Evolutionary conservation across 2,797 vertebrate species (phyloP).

Genomic region (Calcarius lapponicus): DNA sequence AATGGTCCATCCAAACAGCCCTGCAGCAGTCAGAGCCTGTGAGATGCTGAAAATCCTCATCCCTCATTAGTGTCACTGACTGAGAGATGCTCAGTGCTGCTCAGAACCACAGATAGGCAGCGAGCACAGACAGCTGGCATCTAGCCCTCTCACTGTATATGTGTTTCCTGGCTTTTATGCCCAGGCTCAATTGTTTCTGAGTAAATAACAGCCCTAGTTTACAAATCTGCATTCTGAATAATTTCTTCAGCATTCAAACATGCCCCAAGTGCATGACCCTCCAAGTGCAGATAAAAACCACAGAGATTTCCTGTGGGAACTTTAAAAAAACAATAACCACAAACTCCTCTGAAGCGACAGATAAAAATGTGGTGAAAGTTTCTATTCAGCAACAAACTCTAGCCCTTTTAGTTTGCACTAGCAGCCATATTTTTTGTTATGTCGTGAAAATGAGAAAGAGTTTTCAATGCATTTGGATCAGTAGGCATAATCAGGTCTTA

Average conservation of each 20-base stretch:
- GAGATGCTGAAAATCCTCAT: neutral
- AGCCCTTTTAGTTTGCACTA: neutral
- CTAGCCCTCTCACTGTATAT: neutral
- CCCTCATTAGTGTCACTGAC: neutral
- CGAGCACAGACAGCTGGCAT: neutral
- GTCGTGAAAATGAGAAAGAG: constrained; percentile 46
- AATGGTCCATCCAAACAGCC: neutral
- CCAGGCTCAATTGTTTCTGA: constrained; percentile 34
- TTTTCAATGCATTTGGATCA: constrained; percentile 44
- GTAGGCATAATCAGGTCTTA: constrained; percentile 55
- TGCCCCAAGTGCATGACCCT: constrained; percentile 7
- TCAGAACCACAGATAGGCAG: neutral
- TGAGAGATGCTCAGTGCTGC: neutral
- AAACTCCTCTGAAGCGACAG: constrained; percentile 49
- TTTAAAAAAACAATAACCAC: constrained; percentile 54
- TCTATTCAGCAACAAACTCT: constrained; percentile 28
- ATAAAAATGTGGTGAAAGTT: constrained; percentile 53
- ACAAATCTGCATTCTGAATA: constrained; percentile 60
- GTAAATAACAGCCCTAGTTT: constrained; percentile 23
- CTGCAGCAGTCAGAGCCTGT: neutral
- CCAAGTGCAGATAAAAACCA: constrained; percentile 16
- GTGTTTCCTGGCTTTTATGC: constrained; percentile 46
- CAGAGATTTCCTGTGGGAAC: constrained; percentile 67
- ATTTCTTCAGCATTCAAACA: constrained; percentile 45
- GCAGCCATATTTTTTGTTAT: constrained; percentile 61